Evolutionary conservation across 2,113 vertebrate genomes (phyloP).

Genomic region (Isichthys henryi): DNA sequence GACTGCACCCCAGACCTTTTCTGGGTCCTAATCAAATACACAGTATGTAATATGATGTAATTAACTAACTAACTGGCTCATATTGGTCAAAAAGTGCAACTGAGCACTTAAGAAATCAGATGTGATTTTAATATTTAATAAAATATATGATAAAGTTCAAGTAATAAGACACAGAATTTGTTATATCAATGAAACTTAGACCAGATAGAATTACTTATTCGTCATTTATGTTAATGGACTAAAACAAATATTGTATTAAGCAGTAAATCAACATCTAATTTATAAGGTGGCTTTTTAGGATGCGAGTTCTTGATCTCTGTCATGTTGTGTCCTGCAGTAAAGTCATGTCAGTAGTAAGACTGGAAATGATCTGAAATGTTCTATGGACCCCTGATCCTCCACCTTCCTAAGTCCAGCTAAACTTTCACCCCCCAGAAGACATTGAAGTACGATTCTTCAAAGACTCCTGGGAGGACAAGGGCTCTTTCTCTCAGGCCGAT

Average conservation of each 20-base stretch:
- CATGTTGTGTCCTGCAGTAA: background rate
- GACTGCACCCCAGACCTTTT: background rate
- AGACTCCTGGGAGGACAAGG: conserved; percentile 80
- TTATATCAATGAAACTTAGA: background rate
- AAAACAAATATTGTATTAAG: background rate
- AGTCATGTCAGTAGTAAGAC: background rate
- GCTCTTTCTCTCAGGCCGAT: conserved; percentile 81
- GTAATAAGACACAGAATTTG: background rate
- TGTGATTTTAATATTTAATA: background rate
- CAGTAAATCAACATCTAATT: background rate
- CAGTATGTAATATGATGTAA: background rate
- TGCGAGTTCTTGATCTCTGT: background rate
- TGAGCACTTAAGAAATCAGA: background rate
- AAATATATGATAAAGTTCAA: background rate
- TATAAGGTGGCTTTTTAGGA: background rate
- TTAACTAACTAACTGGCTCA: background rate
- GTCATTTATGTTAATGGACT: background rate
- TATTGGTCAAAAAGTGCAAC: background rate
- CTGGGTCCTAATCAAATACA: background rate
- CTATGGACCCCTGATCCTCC: background rate
- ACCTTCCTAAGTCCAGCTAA: background rate
- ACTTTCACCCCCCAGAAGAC: conserved; percentile 61
- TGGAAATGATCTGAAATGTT: background rate
- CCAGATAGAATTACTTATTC: background rate
- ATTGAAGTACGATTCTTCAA: conserved; percentile 85